Evolutionary conservation across 2,113 vertebrate genomes (phyloP).

Genomic region (Papio anubis): DNA sequence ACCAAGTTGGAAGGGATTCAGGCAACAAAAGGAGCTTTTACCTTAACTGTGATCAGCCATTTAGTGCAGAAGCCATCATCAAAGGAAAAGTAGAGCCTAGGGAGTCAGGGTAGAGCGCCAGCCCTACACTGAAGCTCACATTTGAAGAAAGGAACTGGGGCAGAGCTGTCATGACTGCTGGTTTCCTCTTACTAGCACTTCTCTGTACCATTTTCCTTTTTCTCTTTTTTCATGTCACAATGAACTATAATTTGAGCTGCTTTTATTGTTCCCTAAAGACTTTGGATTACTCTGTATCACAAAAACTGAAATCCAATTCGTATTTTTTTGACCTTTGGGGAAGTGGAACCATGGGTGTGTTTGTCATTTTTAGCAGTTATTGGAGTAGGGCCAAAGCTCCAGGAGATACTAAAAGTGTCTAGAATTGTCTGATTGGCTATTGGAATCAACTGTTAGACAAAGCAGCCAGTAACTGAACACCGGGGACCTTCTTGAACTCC

Average conservation of each 20-base stretch:
- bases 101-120: neutral
- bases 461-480: slow-evolving; percentile 55
- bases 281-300: slow-evolving; percentile 45
- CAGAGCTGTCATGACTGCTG: neutral
- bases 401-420: slow-evolving; percentile 31
- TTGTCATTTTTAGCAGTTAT: slow-evolving; percentile 57
- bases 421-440: slow-evolving; percentile 19
- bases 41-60: neutral
- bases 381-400: slow-evolving; percentile 59
- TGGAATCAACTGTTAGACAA: slow-evolving; percentile 38
- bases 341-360: slow-evolving; percentile 48
- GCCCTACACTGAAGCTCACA: neutral
- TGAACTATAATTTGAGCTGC: slow-evolving; percentile 43
- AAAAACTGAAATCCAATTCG: slow-evolving; percentile 61
- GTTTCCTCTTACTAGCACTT: neutral
- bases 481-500: slow-evolving; percentile 33
- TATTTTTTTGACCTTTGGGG: neutral
- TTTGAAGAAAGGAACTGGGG: neutral
- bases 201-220: neutral
- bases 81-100: neutral
- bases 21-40: neutral
- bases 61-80: neutral
- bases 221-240: slow-evolving; percentile 27
- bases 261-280: slow-evolving; percentile 55
- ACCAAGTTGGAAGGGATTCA: neutral